A percentile compares a stretch with the other conserved stretches of the same genome.
phyloP scores from a whole-genome alignment of 2,797 vertebrate species.

The Spea hammondii region DNA sequence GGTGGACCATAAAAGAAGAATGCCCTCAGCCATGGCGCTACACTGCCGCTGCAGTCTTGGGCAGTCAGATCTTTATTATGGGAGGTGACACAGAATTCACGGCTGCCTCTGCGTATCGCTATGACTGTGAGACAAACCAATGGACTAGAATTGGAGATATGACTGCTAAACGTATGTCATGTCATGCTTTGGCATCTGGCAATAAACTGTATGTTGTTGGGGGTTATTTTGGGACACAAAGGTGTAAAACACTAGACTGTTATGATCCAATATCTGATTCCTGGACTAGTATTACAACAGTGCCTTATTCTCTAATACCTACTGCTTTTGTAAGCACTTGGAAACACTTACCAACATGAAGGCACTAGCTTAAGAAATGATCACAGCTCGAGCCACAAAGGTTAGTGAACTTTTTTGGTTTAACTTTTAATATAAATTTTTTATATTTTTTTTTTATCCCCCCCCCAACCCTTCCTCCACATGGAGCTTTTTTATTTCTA shows the following conservation, averaged over 20 bases:
- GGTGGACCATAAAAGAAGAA: constrained; percentile 86
- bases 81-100: constrained; percentile 93
- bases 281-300: constrained; percentile 92
- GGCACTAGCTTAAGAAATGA: background rate
- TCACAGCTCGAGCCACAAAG: background rate
- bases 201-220: constrained; percentile 94
- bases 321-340: constrained; percentile 95
- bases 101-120: constrained; percentile 89
- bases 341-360: constrained; percentile 89
- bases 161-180: constrained; percentile 95
- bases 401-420: background rate
- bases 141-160: constrained; percentile 92
- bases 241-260: constrained; percentile 93
- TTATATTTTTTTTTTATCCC: too few species aligned
- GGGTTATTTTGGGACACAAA: constrained; percentile 91
- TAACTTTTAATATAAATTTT: too few species aligned
- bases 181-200: constrained; percentile 88
- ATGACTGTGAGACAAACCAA: constrained; percentile 86
- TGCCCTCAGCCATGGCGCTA: constrained; percentile 94
- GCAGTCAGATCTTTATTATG: constrained; percentile 97
- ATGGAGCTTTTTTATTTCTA: too few species aligned
- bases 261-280: constrained; percentile 88
- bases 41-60: constrained; percentile 85
- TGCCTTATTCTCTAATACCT: constrained; percentile 94
- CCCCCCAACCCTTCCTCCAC: too few species aligned